Evolutionary conservation across 2,888 invertebrate genomes (phyloP).

Genomic region (Acanthoscelides obtectus): DNA sequence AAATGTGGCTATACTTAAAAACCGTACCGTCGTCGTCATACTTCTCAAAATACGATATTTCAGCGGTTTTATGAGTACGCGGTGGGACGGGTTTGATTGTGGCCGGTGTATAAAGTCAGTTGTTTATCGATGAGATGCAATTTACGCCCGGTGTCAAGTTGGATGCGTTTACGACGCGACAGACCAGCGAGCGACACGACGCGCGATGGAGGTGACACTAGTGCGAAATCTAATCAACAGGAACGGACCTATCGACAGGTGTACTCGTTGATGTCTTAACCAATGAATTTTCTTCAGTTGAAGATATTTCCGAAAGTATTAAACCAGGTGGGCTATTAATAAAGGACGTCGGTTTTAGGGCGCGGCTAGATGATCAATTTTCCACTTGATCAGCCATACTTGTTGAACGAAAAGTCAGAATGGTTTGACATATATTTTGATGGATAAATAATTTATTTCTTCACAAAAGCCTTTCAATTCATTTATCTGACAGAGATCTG

Average conservation of each 20-base stretch:
- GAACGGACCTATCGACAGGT: neutral
- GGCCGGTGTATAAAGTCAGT: conserved; percentile 47
- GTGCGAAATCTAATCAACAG: conserved; percentile 15
- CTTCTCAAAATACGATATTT: conserved; percentile 33
- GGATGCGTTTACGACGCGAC: conserved; percentile 45
- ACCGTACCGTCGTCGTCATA: neutral
- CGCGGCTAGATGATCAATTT: too few species aligned
- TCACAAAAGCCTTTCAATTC: too few species aligned
- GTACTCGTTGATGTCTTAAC: too few species aligned
- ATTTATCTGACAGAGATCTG: too few species aligned
- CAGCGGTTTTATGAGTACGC: conserved; percentile 48
- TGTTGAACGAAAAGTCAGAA: too few species aligned
- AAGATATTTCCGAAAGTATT: too few species aligned
- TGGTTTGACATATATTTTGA: too few species aligned
- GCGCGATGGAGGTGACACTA: neutral
- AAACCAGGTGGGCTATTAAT: too few species aligned
- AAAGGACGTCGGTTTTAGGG: too few species aligned
- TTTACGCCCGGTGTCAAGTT: conserved; percentile 36
- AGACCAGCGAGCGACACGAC: conserved; percentile 14
- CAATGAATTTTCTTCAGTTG: too few species aligned
- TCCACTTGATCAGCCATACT: too few species aligned
- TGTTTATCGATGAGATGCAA: conserved; percentile 45
- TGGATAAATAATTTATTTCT: too few species aligned
- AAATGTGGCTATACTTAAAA: neutral
- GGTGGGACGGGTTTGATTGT: conserved; percentile 46